Conservation (phyloP, 2,113 vertebrate genomes). For the Hepsetus odoe region DNA sequence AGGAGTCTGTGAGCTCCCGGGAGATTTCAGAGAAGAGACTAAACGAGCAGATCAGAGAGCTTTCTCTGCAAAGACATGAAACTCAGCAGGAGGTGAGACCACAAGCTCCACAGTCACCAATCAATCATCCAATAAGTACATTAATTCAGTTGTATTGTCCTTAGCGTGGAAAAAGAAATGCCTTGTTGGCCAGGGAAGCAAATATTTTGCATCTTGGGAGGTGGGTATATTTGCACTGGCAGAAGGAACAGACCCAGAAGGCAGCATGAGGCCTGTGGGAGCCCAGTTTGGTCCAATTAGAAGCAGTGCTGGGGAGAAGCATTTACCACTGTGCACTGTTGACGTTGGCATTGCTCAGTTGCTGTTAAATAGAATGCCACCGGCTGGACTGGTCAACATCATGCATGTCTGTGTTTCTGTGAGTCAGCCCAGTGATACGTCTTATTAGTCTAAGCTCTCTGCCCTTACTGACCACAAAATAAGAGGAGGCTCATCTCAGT, state of each 20-base stretch:
- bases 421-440: constrained; percentile 23
- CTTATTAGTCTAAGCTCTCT: constrained; percentile 31
- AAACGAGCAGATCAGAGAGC: constrained; percentile 68
- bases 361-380: constrained; percentile 63
- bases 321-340: constrained; percentile 67
- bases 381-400: constrained; percentile 33
- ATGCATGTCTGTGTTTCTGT: constrained; percentile 29
- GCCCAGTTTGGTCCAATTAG: constrained; percentile 72
- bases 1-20: constrained; percentile 68
- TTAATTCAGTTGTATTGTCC: constrained; percentile 37
- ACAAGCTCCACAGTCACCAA: background rate
- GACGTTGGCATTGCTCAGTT: constrained; percentile 65
- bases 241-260: constrained; percentile 69
- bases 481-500: background rate
- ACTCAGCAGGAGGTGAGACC: constrained; percentile 67
- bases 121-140: constrained; percentile 4
- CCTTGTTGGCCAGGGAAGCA: constrained; percentile 1
- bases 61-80: constrained; percentile 61
- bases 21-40: constrained; percentile 66
- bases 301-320: constrained; percentile 61
- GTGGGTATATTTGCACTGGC: constrained; percentile 86
- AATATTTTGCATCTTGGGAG: constrained; percentile 44
- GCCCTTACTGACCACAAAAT: constrained; percentile 25
- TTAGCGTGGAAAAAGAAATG: constrained; percentile 13
- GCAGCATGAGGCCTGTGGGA: constrained; percentile 54